Evolutionary conservation across 2,797 vertebrate genomes (phyloP).

Genomic region (Phataginus tetradactyla): DNA sequence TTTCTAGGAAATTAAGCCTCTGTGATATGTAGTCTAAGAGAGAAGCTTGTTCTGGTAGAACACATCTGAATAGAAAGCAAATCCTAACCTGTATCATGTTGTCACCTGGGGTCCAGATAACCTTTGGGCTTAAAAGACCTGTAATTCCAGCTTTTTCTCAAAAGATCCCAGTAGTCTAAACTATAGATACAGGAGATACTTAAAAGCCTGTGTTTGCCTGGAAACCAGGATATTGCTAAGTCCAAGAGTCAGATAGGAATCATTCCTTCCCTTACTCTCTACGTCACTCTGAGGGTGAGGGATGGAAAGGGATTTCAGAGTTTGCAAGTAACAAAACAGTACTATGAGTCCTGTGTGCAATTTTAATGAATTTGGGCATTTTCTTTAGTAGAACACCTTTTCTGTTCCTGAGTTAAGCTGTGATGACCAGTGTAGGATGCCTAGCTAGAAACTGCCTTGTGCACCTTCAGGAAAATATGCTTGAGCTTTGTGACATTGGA

Average conservation of each 20-base stretch:
- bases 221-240: background rate
- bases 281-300: background rate
- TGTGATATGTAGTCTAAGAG: background rate
- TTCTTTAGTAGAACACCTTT: background rate
- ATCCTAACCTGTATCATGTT: background rate
- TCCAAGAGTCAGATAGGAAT: background rate
- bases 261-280: background rate
- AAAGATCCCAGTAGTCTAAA: background rate
- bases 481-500: background rate
- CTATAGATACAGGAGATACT: background rate
- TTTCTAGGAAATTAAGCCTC: background rate
- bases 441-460: background rate
- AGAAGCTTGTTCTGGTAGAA: background rate
- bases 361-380: background rate
- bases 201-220: background rate
- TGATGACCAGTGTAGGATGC: background rate
- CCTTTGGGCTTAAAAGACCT: background rate
- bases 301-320: background rate
- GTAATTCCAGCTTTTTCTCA: background rate
- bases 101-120: background rate
- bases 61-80: background rate
- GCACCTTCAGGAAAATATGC: background rate
- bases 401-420: background rate
- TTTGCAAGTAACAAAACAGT: background rate
- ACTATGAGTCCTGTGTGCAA: background rate